Evolutionary conservation across 2,888 invertebrate genomes (phyloP).

Genomic region (Eupithecia inturbata): DNA sequence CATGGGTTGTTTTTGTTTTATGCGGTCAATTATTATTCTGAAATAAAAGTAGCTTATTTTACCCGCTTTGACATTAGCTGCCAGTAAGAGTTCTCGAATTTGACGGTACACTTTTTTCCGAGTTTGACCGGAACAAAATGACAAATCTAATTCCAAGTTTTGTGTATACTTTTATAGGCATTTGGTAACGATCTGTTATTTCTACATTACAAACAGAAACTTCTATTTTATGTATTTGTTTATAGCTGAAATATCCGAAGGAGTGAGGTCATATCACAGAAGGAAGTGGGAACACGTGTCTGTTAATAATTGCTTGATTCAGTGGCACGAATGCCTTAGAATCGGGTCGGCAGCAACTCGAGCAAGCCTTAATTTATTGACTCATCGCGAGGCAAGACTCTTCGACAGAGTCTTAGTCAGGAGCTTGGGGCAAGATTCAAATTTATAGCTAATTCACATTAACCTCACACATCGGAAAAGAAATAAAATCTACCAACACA

Average conservation of each 20-base stretch:
- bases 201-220: neutral
- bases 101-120: too few species aligned
- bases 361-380: conserved; percentile 46
- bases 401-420: conserved; percentile 21
- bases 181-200: neutral
- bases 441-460: neutral
- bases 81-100: too few species aligned
- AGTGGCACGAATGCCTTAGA: conserved; percentile 54
- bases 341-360: conserved; percentile 59
- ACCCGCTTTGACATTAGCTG: too few species aligned
- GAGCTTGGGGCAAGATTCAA: neutral
- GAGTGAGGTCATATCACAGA: conserved; percentile 11
- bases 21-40: too few species aligned
- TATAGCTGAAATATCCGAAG: neutral
- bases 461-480: neutral
- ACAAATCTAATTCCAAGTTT: too few species aligned
- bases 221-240: neutral
- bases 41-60: too few species aligned
- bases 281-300: conserved; percentile 46
- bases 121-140: too few species aligned
- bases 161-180: neutral
- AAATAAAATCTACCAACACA: neutral
- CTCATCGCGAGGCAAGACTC: conserved; percentile 26
- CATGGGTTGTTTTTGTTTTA: neutral
- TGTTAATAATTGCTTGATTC: conserved; percentile 59